Conservation (phyloP, 2,888 invertebrate genomes). For the Tachina fera region DNA sequence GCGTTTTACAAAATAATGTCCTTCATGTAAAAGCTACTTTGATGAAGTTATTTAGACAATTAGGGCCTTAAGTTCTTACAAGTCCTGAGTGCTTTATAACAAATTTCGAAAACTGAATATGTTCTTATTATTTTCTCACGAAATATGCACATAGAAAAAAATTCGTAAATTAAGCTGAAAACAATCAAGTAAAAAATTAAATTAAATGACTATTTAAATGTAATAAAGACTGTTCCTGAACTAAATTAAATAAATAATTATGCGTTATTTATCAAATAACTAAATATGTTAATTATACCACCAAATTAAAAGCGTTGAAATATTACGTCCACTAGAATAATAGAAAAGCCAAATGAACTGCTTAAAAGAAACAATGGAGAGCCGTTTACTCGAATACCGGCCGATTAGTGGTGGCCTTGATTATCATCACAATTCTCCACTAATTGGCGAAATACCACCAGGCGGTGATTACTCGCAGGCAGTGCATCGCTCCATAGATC, state of each 20-base stretch:
- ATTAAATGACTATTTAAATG: background rate
- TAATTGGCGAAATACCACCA: slow-evolving; percentile 87
- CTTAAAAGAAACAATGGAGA: slow-evolving; percentile 83
- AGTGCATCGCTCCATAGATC: slow-evolving; percentile 87
- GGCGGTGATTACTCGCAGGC: slow-evolving; percentile 86
- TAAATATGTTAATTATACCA: slow-evolving; percentile 9
- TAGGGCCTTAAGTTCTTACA: too few relatives aligned
- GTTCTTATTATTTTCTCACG: too few relatives aligned
- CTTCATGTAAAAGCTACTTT: too few relatives aligned
- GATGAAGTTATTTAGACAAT: too few relatives aligned
- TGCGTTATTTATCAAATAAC: background rate
- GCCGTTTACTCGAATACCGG: slow-evolving; percentile 85
- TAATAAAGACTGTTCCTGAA: slow-evolving; percentile 54
- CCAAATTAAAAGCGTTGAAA: slow-evolving; percentile 4
- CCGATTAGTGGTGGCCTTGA: slow-evolving; percentile 86
- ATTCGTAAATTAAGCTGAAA: background rate
- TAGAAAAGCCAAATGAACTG: slow-evolving; percentile 33
- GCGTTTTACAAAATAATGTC: too few relatives aligned
- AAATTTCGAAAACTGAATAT: too few relatives aligned
- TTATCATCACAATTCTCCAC: slow-evolving; percentile 86
- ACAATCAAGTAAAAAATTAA: background rate
- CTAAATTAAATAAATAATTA: slow-evolving; percentile 1
- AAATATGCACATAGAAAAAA: background rate
- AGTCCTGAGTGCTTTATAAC: too few relatives aligned
- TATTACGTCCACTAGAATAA: slow-evolving; percentile 15